phyloP scores from a whole-genome alignment of 2,797 vertebrate species.

The Tarsius wallacei region DNA sequence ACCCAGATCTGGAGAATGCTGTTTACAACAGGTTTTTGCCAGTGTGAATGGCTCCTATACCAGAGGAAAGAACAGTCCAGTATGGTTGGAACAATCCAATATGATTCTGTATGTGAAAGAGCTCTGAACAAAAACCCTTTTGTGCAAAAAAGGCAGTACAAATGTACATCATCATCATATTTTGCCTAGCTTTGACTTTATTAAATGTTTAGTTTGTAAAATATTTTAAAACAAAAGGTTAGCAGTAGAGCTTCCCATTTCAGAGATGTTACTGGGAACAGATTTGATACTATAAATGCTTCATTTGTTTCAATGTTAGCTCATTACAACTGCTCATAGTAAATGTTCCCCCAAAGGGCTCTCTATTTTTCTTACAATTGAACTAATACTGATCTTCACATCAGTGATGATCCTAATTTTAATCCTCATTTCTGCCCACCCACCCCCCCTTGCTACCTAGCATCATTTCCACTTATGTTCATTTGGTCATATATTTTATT shows the following conservation, averaged over 20 bases:
- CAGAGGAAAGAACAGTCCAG: constrained; percentile 27
- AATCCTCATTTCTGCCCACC: not conserved
- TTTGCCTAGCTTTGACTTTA: constrained; percentile 62
- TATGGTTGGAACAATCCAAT: constrained; percentile 20
- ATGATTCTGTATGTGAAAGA: constrained; percentile 57
- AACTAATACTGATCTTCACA: constrained; percentile 60
- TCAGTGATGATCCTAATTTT: constrained; percentile 19
- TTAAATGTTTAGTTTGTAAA: constrained; percentile 61
- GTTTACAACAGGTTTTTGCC: constrained; percentile 65
- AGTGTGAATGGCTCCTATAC: constrained; percentile 31
- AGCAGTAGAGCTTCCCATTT: constrained; percentile 49
- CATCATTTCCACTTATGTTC: constrained; percentile 30
- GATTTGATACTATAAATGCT: constrained; percentile 69
- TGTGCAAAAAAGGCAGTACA: not conserved
- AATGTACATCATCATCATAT: constrained; percentile 44
- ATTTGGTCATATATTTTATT: constrained; percentile 25
- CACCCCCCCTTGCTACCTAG: not conserved
- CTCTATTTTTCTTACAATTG: constrained; percentile 44
- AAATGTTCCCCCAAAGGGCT: constrained; percentile 10
- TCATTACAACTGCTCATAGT: constrained; percentile 57
- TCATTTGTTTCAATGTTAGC: constrained; percentile 66
- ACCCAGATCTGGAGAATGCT: constrained; percentile 46
- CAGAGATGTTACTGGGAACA: constrained; percentile 56
- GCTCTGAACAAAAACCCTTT: constrained; percentile 7
- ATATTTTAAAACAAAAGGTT: constrained; percentile 70